A percentile compares a stretch with the other conserved stretches of the same genome.
Evolutionary conservation across 2,113 vertebrate genomes (phyloP).

Genomic region (Aegithalos caudatus): DNA sequence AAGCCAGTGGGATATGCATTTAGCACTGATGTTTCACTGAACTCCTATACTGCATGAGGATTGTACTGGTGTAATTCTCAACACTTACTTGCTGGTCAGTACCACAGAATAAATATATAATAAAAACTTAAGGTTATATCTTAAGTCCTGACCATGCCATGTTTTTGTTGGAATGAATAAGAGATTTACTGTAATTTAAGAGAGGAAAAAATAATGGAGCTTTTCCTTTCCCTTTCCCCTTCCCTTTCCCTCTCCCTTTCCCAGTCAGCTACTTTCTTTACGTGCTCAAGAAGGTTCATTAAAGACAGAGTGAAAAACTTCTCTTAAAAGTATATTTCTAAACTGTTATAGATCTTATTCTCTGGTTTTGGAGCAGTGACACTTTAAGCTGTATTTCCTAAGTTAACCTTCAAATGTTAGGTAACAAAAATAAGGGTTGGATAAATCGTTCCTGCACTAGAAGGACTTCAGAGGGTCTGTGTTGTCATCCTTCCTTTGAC

Average conservation of each 20-base stretch:
- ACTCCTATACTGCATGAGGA: not conserved
- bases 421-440: not conserved
- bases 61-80: not conserved
- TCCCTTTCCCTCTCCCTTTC: no score
- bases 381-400: not conserved
- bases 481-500: not conserved
- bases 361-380: not conserved
- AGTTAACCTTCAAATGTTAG: not conserved
- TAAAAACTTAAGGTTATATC: not conserved
- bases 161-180: not conserved
- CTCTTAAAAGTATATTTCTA: not conserved
- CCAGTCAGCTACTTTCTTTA: no score
- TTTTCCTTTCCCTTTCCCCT: not conserved
- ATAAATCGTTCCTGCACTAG: not conserved
- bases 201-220: not conserved
- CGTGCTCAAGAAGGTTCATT: not conserved
- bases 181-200: not conserved
- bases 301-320: not conserved
- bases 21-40: not conserved
- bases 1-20: not conserved
- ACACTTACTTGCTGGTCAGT: not conserved
- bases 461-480: not conserved
- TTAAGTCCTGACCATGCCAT: not conserved
- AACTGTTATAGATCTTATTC: not conserved
- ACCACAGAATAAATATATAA: not conserved